phyloP scores from a whole-genome alignment of 1,140 invertebrate species.

The Drosophila lowei region DNA sequence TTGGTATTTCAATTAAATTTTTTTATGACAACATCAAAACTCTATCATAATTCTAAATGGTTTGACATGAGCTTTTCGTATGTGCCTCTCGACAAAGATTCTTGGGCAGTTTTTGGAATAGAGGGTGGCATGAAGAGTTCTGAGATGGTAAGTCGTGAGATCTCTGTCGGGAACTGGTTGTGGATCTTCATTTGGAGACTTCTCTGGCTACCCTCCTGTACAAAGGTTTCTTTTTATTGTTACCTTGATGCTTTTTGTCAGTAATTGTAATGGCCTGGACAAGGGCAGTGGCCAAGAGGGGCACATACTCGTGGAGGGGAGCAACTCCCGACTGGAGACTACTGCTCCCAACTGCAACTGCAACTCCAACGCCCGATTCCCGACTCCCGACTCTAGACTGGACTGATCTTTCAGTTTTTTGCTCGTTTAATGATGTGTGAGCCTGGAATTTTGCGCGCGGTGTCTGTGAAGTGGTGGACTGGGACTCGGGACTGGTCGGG shows the following conservation, averaged over 20 bases:
- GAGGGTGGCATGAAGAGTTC: conserved; percentile 15
- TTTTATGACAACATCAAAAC: conserved; percentile 82
- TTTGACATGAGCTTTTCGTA: conserved; percentile 69
- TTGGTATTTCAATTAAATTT: conserved; percentile 82
- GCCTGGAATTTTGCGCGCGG: conserved; percentile 80
- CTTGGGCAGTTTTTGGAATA: conserved; percentile 40
- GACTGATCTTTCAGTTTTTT: conserved; percentile 53
- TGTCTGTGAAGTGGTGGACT: conserved; percentile 64
- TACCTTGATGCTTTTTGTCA: conserved; percentile 79
- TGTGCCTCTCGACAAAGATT: conserved; percentile 21
- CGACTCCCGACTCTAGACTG: conserved; percentile 22
- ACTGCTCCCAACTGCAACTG: conserved; percentile 16
- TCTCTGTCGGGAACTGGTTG: background rate
- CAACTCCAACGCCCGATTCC: background rate
- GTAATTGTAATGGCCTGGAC: conserved; percentile 75
- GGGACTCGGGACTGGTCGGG: conserved; percentile 18
- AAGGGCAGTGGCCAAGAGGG: conserved; percentile 42
- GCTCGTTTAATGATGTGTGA: conserved; percentile 79
- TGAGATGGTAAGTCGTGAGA: background rate
- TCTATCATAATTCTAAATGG: conserved; percentile 81
- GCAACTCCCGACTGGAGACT: no score
- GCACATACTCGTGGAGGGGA: conserved; percentile 1
- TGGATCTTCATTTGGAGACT: background rate
- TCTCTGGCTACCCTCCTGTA: conserved; percentile 32
- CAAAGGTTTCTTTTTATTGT: conserved; percentile 66